A percentile compares a stretch with the other conserved stretches of the same genome.
Conservation (phyloP, 2,797 vertebrate species). For the Pseudocheirus occidentalis region DNA sequence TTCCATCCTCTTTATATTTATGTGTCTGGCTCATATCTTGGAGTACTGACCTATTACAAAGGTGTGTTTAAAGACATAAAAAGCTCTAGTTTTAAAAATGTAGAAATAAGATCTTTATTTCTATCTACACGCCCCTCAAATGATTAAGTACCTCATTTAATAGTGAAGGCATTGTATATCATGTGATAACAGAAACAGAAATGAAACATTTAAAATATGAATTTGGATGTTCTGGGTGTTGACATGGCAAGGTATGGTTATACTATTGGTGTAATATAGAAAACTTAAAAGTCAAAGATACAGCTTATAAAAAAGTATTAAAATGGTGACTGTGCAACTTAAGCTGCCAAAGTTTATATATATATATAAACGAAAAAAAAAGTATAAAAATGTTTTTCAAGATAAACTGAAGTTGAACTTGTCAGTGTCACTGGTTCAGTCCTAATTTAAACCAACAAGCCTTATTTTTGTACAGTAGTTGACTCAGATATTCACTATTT, state of each 20-base stretch:
- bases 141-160: constrained; percentile 5
- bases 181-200: not conserved
- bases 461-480: constrained; percentile 43
- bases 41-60: not conserved
- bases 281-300: constrained; percentile 14
- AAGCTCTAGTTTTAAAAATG: not conserved
- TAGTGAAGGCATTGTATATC: not conserved
- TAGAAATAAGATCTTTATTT: not conserved
- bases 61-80: not conserved
- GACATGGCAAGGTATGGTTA: constrained; percentile 1
- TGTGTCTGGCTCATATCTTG: not conserved
- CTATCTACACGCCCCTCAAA: not conserved
- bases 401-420: constrained; percentile 7
- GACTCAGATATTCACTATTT: constrained; percentile 6
- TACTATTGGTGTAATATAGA: not conserved
- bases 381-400: constrained; percentile 8
- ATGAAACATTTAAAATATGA: constrained; percentile 46
- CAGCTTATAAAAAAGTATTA: constrained; percentile 23
- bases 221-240: constrained; percentile 31
- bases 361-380: not conserved
- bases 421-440: constrained; percentile 4
- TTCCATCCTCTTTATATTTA: not conserved
- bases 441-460: not conserved
- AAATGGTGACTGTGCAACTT: constrained; percentile 25
- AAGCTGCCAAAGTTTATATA: constrained; percentile 3